Percentiles rank a stretch among this genome's conserved stretches.
These are phyloP conservation scores for Platynereis dumerilii DNA, from an alignment of 2,888 invertebrate genomes.

Conservation along the genomic window DNA sequence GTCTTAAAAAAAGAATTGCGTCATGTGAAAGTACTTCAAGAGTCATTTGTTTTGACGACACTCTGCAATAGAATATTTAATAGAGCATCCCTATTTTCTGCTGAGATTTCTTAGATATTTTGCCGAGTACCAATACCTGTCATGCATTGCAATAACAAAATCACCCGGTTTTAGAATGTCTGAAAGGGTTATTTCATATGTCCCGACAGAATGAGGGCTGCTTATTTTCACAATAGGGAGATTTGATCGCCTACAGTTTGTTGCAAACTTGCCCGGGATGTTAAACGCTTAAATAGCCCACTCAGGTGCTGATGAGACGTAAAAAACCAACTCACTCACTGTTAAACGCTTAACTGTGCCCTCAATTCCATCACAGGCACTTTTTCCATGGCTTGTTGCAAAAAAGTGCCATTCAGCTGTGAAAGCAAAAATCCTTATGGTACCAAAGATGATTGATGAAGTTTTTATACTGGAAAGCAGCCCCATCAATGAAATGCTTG, in stretches of 20 bases:
- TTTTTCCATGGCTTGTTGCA: slow-evolving; percentile 7
- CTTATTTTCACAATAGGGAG: background rate
- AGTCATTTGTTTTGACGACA: too few species aligned
- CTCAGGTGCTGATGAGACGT: too few species aligned
- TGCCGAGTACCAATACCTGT: background rate
- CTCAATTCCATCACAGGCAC: slow-evolving; percentile 2
- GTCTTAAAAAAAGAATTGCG: too few species aligned
- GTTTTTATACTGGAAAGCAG: background rate
- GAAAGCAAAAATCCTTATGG: background rate
- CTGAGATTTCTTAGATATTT: background rate
- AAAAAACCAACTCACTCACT: too few species aligned
- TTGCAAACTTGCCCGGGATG: background rate
- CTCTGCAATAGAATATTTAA: background rate
- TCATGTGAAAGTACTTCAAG: too few species aligned
- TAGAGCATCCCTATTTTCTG: background rate
- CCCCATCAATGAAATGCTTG: background rate
- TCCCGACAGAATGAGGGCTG: background rate
- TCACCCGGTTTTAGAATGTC: background rate
- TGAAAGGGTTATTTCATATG: background rate
- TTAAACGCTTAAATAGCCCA: too few species aligned
- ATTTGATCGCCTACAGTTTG: background rate
- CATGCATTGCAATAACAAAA: background rate
- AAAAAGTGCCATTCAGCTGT: background rate
- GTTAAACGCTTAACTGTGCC: background rate
- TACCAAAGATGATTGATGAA: background rate